Evolutionary conservation across 1,140 invertebrate species (phyloP), one percentile per base, ranked within the genome.

Genomic region (Calycopis cecrops): DNA sequence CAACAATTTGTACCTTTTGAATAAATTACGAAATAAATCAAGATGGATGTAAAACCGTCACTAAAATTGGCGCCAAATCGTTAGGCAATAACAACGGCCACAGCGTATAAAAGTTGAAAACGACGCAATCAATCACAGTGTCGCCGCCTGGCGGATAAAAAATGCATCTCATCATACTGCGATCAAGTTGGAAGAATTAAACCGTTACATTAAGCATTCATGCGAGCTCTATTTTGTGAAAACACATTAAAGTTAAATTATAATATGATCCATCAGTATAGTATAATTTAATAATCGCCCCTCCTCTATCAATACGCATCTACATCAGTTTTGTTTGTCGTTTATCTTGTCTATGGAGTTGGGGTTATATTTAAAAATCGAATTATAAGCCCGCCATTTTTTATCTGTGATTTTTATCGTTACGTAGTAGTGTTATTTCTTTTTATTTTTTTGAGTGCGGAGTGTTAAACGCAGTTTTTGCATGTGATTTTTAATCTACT

Each of bases 211-310:
- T 69, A 63, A 52, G 70, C 63, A 66, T 71, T 71, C 63, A 71
- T 66, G n/a, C 69, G 63, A 64, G 64, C 53, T 64, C 59, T 71
- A 61, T 79, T 76, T 73, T 72, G 70, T 79, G 62, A 67, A 67
- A 73, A 69, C 67, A 77, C 69, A 82, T 82, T 82, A 82, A 79
- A 76, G 76, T 76, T 71, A 76, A 78, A 82, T 85, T 76, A 82
- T 74, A 71, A 66, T 69, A 70, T 63, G 65, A 82, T 84, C 78
- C 71, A 82, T 84, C 80, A 80, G 62, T 68, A 67, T 79, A 80
- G 62, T 68, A 67, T 79, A 80, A 84, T 80, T 81, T 79, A 81
- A 79, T 79, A 75, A 77, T 71, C 69, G 61, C 60, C 60, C 62
- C 55, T 35, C 40, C 47, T 47, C 61, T 58, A 63, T 67, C 61